A percentile compares a stretch with the other conserved stretches of the same genome.
Evolutionary conservation across 2,797 vertebrate genomes (phyloP).

Genomic region (Lutjanus campechanus): DNA sequence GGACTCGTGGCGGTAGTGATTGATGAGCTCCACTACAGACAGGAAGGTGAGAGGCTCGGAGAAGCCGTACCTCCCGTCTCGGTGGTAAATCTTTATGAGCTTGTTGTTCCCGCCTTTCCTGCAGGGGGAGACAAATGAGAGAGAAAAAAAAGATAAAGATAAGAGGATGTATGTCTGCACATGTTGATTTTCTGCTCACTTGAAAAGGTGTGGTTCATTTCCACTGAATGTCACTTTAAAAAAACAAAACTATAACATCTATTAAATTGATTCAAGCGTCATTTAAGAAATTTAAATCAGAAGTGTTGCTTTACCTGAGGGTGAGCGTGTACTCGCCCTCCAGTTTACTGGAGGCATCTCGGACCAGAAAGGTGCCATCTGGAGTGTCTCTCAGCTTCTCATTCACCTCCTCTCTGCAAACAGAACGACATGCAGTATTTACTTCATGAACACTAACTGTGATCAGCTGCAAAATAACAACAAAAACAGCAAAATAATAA

Average conservation of each 20-base stretch:
- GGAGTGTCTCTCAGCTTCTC: slow-evolving; percentile 94
- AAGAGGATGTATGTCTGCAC: not conserved
- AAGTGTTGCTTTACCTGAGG: slow-evolving; percentile 85
- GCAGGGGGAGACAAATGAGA: slow-evolving; percentile 58
- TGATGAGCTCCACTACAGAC: slow-evolving; percentile 93
- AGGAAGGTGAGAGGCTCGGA: slow-evolving; percentile 93
- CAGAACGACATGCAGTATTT: not conserved
- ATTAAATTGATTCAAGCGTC: not conserved
- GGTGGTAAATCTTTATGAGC: slow-evolving; percentile 94
- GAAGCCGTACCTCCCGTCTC: slow-evolving; percentile 91
- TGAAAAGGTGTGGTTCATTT: not conserved
- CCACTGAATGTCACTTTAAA: not conserved
- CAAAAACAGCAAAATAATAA: not conserved
- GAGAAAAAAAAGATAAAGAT: not conserved
- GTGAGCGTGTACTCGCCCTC: slow-evolving; percentile 95
- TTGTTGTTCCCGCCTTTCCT: slow-evolving; percentile 98
- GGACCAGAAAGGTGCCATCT: slow-evolving; percentile 93
- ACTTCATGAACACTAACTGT: not conserved
- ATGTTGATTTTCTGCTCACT: not conserved
- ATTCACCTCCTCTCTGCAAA: slow-evolving; percentile 92
- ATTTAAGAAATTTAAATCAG: not conserved
- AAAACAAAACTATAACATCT: not conserved
- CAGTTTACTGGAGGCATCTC: slow-evolving; percentile 95
- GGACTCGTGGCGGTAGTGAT: slow-evolving; percentile 93
- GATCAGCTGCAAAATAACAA: not conserved